phyloP scores from a whole-genome alignment of 2,797 vertebrate genomes.

The Sebastes itinus region DNA sequence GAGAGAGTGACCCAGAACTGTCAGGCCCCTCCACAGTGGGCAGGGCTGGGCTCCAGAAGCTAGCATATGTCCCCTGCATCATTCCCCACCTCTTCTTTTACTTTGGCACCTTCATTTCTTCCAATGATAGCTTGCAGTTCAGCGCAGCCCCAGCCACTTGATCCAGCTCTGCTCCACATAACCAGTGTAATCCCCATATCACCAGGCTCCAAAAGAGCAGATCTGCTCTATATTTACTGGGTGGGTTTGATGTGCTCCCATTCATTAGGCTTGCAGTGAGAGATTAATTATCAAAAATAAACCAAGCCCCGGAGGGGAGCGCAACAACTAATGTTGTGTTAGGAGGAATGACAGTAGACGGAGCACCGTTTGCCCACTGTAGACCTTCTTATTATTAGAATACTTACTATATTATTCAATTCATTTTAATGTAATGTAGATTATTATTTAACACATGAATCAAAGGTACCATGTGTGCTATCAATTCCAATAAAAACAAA shows the following conservation, averaged over 20 bases:
- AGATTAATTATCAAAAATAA: slow-evolving; percentile 83
- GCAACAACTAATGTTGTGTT: slow-evolving; percentile 69
- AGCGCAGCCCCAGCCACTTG: slow-evolving; percentile 73
- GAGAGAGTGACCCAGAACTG: slow-evolving; percentile 86
- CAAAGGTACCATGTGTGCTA: slow-evolving; percentile 1
- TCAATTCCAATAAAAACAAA: slow-evolving; percentile 12
- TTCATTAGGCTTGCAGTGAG: slow-evolving; percentile 75
- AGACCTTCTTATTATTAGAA: slow-evolving; percentile 48
- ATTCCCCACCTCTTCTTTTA: slow-evolving; percentile 71
- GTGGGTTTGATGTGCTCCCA: slow-evolving; percentile 81
- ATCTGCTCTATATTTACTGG: slow-evolving; percentile 83
- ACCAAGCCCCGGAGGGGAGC: slow-evolving; percentile 62
- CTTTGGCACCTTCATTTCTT: slow-evolving; percentile 79
- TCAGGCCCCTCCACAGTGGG: slow-evolving; percentile 81
- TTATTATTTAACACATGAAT: slow-evolving; percentile 42
- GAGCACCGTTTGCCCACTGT: slow-evolving; percentile 28
- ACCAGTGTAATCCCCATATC: slow-evolving; percentile 84
- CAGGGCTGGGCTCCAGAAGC: slow-evolving; percentile 77
- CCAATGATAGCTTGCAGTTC: slow-evolving; percentile 69
- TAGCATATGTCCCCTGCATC: slow-evolving; percentile 76
- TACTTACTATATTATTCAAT: slow-evolving; percentile 38
- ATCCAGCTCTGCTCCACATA: slow-evolving; percentile 83
- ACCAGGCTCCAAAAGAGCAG: slow-evolving; percentile 78
- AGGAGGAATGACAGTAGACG: slow-evolving; percentile 55
- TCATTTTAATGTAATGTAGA: slow-evolving; percentile 17